A percentile compares a stretch with the other conserved stretches of the same genome.
Conservation (phyloP, 2,113 vertebrate genomes). For the Excalfactoria chinensis region DNA sequence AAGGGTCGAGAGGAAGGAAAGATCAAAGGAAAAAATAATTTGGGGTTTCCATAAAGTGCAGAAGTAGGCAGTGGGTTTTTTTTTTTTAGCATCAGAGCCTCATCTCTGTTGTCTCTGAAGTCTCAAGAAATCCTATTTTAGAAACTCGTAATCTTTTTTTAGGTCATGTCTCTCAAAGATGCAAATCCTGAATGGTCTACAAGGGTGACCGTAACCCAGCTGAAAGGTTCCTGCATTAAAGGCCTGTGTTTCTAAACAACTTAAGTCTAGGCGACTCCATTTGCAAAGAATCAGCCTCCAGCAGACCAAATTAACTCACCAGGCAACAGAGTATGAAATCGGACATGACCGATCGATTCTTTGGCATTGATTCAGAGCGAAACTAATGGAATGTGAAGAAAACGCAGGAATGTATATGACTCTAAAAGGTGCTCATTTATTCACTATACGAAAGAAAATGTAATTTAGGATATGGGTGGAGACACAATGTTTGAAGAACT, state of each 20-base stretch:
- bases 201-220: background rate
- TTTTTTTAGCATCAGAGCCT: background rate
- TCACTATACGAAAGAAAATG: conserved; percentile 25
- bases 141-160: background rate
- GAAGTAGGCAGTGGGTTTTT: background rate
- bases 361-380: conserved; percentile 51
- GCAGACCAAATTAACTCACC: conserved; percentile 55
- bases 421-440: background rate
- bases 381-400: conserved; percentile 74
- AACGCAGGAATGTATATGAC: conserved; percentile 3
- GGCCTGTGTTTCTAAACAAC: background rate
- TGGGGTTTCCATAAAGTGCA: background rate
- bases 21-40: background rate
- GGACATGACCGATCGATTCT: conserved; percentile 82
- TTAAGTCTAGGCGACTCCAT: background rate
- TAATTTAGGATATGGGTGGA: background rate
- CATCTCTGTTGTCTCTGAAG: background rate
- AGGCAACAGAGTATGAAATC: conserved; percentile 79
- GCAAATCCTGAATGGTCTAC: background rate
- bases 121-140: background rate
- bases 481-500: background rate
- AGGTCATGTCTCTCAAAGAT: background rate
- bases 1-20: background rate
- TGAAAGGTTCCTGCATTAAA: background rate
- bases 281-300: conserved; percentile 12